phyloP scores from a whole-genome alignment of 2,888 invertebrate species.

The Caenorhabditis angaria region DNA sequence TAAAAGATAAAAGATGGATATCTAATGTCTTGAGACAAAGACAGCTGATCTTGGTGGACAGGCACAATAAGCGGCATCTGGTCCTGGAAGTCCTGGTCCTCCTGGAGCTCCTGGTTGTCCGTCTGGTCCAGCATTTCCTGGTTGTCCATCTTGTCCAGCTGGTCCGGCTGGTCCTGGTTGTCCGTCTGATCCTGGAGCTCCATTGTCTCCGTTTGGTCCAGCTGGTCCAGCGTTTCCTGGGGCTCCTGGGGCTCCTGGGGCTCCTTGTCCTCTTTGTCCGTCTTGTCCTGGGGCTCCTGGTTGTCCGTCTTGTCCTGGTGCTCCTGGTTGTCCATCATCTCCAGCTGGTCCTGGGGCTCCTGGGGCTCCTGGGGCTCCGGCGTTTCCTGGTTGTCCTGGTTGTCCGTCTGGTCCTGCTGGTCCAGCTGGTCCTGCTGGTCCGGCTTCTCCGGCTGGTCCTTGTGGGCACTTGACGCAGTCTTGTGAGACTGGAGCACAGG shows the following conservation, averaged over 20 bases:
- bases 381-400: slow-evolving; percentile 49
- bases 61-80: slow-evolving; percentile 58
- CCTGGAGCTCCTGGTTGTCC: slow-evolving; percentile 51
- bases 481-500: slow-evolving; percentile 57
- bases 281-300: slow-evolving; percentile 54
- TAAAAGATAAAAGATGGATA: neutral
- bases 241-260: slow-evolving; percentile 54
- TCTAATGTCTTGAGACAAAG: slow-evolving; percentile 48
- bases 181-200: slow-evolving; percentile 46
- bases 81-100: slow-evolving; percentile 55
- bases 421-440: slow-evolving; percentile 60
- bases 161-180: slow-evolving; percentile 45
- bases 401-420: slow-evolving; percentile 62
- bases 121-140: slow-evolving; percentile 52
- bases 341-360: slow-evolving; percentile 57
- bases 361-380: slow-evolving; percentile 58
- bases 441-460: slow-evolving; percentile 64
- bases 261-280: slow-evolving; percentile 50
- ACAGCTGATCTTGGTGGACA: slow-evolving; percentile 57
- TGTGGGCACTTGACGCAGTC: slow-evolving; percentile 67
- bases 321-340: slow-evolving; percentile 55
- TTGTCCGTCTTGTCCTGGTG: slow-evolving; percentile 55
- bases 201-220: slow-evolving; percentile 44
- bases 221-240: slow-evolving; percentile 50
- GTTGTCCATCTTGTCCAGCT: slow-evolving; percentile 42